Evolutionary conservation across 2,888 invertebrate species (phyloP).

Genomic region (Flexamia atlantica): DNA sequence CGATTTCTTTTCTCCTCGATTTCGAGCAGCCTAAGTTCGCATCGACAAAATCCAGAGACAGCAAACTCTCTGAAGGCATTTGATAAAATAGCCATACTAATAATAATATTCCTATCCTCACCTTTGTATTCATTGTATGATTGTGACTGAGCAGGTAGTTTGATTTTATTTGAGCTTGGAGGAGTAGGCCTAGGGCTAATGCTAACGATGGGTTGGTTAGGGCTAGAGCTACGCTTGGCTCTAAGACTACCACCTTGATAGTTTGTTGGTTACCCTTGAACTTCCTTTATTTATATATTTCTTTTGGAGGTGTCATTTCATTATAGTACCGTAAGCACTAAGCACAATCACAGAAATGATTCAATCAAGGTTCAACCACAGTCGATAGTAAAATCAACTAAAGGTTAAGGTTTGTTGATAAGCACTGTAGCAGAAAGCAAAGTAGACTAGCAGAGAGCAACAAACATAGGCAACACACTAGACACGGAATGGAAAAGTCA

Average conservation of each 20-base stretch:
- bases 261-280: conserved; percentile 13
- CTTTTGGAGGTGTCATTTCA: background rate
- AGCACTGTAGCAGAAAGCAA: too few relatives aligned
- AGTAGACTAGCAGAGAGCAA: too few relatives aligned
- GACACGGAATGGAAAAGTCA: too few relatives aligned
- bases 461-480: too few relatives aligned
- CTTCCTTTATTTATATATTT: background rate
- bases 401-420: too few relatives aligned
- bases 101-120: conserved; percentile 21
- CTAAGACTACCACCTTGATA: background rate
- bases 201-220: background rate
- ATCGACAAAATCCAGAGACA: conserved; percentile 6
- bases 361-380: too few relatives aligned
- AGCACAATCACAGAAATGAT: too few relatives aligned
- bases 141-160: background rate
- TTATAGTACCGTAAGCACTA: background rate
- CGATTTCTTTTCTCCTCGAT: background rate
- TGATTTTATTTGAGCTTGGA: background rate
- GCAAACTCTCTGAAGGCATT: background rate
- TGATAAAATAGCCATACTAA: conserved; percentile 15
- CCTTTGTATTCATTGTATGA: background rate
- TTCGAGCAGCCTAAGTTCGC: conserved; percentile 11
- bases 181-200: conserved; percentile 6
- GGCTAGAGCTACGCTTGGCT: conserved; percentile 3
- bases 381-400: too few relatives aligned